Evolutionary conservation across 2,797 vertebrate genomes (phyloP).

Genomic region (Alauda arvensis): DNA sequence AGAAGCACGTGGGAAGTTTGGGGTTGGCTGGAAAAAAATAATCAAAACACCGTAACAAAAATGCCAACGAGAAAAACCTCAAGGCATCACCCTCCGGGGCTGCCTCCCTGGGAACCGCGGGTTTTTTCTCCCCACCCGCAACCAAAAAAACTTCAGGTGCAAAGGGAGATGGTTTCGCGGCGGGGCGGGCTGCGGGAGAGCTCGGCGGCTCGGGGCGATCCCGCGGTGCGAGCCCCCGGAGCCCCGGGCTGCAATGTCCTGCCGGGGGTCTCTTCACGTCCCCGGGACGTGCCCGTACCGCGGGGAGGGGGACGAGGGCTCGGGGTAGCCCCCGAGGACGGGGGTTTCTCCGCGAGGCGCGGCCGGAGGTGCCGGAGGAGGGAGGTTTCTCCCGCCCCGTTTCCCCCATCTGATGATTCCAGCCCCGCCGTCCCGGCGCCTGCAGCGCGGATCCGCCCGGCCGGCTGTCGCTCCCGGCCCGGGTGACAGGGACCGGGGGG

Average conservation of each 20-base stretch:
- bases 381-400: not conserved
- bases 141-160: not conserved
- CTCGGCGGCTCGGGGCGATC: not conserved
- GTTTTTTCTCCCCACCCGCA: not conserved
- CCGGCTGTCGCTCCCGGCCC: not conserved
- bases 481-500: not conserved
- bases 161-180: not conserved
- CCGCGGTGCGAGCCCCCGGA: not conserved
- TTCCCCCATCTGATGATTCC: not conserved
- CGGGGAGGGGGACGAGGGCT: not conserved
- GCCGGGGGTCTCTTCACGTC: not conserved
- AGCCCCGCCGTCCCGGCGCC: not conserved
- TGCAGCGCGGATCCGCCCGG: not conserved
- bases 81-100: not conserved
- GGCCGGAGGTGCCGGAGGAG: not conserved
- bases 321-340: not conserved
- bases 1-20: slow-evolving; percentile 7
- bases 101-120: not conserved
- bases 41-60: not conserved
- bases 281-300: not conserved
- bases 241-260: not conserved
- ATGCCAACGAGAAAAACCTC: not conserved
- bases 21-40: not conserved
- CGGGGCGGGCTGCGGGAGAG: not conserved
- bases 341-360: not conserved